These are phyloP conservation scores for Syrmaticus mikado DNA, from an alignment of 2,113 vertebrate genomes.

Conservation along the genomic window DNA sequence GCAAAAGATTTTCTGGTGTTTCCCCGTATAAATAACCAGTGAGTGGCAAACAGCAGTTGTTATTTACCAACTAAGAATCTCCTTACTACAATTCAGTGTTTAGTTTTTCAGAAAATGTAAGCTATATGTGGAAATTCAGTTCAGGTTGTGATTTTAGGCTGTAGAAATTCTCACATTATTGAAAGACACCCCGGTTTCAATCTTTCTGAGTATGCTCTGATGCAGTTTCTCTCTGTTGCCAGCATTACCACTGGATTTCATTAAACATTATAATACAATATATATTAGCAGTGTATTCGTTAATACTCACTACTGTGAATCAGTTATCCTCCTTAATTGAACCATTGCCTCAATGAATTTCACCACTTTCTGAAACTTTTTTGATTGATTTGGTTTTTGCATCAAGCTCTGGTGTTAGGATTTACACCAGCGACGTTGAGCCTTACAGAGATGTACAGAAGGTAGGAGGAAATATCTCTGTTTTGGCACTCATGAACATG, in stretches of 20 bases:
- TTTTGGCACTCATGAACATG: background rate
- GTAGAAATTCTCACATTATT: background rate
- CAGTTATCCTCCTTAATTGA: background rate
- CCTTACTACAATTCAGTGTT: background rate
- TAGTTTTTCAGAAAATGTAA: background rate
- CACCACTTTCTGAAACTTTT: background rate
- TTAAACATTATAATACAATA: background rate
- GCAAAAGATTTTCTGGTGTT: background rate
- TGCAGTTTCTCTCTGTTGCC: background rate
- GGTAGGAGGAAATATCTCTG: background rate
- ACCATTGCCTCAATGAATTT: background rate
- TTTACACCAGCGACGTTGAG: background rate
- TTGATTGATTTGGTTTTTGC: background rate
- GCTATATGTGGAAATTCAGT: background rate
- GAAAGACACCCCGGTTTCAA: background rate
- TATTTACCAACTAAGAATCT: background rate
- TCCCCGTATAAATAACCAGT: background rate
- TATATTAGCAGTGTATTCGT: background rate
- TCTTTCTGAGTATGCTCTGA: background rate
- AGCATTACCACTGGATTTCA: too few species aligned
- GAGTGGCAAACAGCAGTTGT: background rate
- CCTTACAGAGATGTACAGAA: background rate
- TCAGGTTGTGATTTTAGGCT: background rate
- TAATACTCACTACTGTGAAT: background rate
- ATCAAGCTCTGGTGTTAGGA: rapidly evolving